Evolutionary conservation across 2,888 invertebrate species (phyloP).

Genomic region (Netelia melanura): DNA sequence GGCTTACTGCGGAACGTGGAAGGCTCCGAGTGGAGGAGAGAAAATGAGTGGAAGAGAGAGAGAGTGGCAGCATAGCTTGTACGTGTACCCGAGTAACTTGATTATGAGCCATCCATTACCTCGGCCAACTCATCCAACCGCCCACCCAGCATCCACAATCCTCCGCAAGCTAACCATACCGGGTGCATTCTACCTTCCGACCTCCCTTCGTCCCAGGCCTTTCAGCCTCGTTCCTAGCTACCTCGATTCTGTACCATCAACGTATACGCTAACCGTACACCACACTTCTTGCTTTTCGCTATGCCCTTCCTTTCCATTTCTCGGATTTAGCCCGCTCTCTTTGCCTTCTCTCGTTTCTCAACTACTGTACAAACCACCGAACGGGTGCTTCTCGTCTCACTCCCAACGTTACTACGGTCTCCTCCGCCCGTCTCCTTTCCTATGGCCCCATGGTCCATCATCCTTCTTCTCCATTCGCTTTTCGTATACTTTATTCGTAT

Average conservation of each 20-base stretch:
- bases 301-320: conserved; percentile 43
- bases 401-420: conserved; percentile 10
- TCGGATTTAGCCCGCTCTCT: neutral
- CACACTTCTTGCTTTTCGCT: conserved; percentile 37
- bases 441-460: conserved; percentile 26
- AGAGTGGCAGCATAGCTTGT: neutral
- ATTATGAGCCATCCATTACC: conserved; percentile 80
- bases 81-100: conserved; percentile 76
- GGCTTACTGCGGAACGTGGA: neutral
- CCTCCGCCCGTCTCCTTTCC: conserved; percentile 40
- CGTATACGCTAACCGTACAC: conserved; percentile 15
- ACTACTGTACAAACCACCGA: conserved; percentile 41
- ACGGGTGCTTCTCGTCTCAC: conserved; percentile 18
- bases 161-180: conserved; percentile 36
- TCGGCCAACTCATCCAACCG: conserved; percentile 72
- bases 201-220: conserved; percentile 7
- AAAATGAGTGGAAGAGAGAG: conserved; percentile 15
- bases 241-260: conserved; percentile 61
- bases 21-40: neutral
- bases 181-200: conserved; percentile 28
- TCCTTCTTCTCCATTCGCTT: conserved; percentile 21
- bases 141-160: conserved; percentile 65
- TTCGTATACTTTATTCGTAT: conserved; percentile 11
- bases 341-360: conserved; percentile 27
- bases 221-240: conserved; percentile 17